Evolutionary conservation across 2,888 invertebrate genomes (phyloP).

Genomic region (Hydroisotoma schaefferi): DNA sequence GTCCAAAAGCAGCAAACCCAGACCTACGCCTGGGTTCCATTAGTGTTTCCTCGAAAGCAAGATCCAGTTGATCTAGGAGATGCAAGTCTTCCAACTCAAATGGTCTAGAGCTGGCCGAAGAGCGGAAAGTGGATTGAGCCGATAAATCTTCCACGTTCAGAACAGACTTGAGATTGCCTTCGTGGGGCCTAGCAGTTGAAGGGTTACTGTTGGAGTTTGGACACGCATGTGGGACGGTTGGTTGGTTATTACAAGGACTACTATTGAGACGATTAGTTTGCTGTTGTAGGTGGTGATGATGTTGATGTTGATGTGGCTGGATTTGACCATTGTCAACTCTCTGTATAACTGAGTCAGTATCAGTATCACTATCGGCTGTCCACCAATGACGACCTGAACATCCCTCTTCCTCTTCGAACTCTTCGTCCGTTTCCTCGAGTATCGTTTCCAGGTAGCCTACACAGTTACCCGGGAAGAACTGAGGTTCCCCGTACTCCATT

Average conservation of each 20-base stretch:
- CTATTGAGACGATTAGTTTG: conserved; percentile 6
- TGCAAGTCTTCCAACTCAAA: conserved; percentile 48
- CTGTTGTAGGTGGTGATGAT: too few relatives aligned
- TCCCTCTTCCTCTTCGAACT: conserved; percentile 48
- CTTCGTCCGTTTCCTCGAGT: conserved; percentile 49
- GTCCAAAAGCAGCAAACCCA: conserved; percentile 29
- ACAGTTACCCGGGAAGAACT: conserved; percentile 48
- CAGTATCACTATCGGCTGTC: conserved; percentile 49
- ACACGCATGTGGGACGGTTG: background rate
- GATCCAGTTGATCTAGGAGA: conserved; percentile 47
- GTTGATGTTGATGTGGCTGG: conserved; percentile 12
- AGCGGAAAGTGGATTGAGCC: conserved; percentile 38
- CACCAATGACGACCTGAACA: conserved; percentile 49
- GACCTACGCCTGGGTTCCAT: conserved; percentile 37
- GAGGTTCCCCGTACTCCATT: conserved; percentile 48
- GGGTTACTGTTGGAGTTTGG: background rate
- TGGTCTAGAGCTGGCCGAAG: conserved; percentile 45
- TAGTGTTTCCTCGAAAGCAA: conserved; percentile 48
- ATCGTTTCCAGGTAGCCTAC: conserved; percentile 49
- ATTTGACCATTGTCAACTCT: conserved; percentile 38
- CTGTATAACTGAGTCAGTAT: conserved; percentile 49
- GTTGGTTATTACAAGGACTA: background rate
- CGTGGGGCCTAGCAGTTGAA: background rate
- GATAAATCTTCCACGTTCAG: conserved; percentile 33
- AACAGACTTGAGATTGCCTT: conserved; percentile 19